These are phyloP conservation scores for Crematogaster levior DNA, from an alignment of 2,888 invertebrate genomes.

Conservation along the genomic window DNA sequence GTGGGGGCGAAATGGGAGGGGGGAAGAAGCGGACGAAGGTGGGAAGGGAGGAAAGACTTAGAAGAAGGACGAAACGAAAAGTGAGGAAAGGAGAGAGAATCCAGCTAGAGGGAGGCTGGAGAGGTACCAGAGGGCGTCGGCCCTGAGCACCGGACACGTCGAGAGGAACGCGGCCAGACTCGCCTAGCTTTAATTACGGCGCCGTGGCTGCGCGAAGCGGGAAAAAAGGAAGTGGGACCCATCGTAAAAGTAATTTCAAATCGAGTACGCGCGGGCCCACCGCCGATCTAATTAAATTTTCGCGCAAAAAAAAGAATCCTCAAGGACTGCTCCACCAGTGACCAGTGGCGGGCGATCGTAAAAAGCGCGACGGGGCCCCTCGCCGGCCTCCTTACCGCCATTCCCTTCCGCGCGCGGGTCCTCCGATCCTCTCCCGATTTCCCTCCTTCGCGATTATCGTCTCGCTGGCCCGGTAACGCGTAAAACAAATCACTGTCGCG, in stretches of 20 bases:
- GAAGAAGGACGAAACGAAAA: conserved; percentile 28
- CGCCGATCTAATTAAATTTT: conserved; percentile 82
- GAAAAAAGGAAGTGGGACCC: conserved; percentile 63
- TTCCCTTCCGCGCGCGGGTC: conserved; percentile 2
- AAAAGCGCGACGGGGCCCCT: conserved; percentile 66
- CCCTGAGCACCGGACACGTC: conserved; percentile 58
- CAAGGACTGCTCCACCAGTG: conserved; percentile 46
- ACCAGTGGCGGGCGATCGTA: conserved; percentile 63
- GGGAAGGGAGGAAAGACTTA: conserved; percentile 7
- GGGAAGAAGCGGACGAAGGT: conserved; percentile 2
- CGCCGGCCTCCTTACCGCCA: conserved; percentile 42
- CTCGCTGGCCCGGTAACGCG: conserved; percentile 59
- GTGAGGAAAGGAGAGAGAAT: conserved; percentile 21
- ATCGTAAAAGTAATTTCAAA: conserved; percentile 82
- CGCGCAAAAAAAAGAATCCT: conserved; percentile 66
- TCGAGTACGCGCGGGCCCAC: conserved; percentile 73
- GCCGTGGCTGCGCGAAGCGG: conserved; percentile 58
- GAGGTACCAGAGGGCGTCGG: conserved; percentile 66
- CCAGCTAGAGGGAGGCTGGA: conserved; percentile 55
- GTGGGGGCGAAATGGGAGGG: conserved; percentile 7
- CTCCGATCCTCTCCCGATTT: conserved; percentile 46
- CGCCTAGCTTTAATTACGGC: conserved; percentile 79
- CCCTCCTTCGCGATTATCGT: conserved; percentile 36
- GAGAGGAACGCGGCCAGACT: conserved; percentile 59
- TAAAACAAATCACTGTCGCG: conserved; percentile 68